Base-by-base conservation (phyloP, 1,140 invertebrate species). In the Pachypeltis micranthus region DNA sequence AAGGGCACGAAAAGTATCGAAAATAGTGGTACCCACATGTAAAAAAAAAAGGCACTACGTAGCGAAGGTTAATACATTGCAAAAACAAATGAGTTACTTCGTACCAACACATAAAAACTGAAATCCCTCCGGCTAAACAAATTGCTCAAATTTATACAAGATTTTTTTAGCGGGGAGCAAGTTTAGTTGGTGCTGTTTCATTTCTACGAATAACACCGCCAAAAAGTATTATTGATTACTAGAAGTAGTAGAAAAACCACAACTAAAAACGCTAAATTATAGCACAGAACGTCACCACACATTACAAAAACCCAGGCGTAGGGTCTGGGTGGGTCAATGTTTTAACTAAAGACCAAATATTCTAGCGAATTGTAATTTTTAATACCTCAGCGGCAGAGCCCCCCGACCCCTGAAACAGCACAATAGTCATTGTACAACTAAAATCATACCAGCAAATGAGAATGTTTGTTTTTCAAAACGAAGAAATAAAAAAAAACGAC, bases 331-430 rank as follows among this genome's bases (percentile, higher is more conserved):
- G 34, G n/a, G 12, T 21, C 4, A 10, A 10, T 51, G 19, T 51
- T 51, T 51, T 4, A 21, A 51, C 7, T 10, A 51, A 21, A 51
- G 21, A 10, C 47, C 19, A 51, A 51, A 51, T 4, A 51, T 16
- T 10, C 47, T 51, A 51, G 47, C 47, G 23, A 51, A 51, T 51
- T 51, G 4, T 16, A 14, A 51, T 14, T 51, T 44, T 31, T n/a
- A 39, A 63, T 63, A 63, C 62, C 62, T 63, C 62, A 31, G 62
- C 55, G 54, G 54, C 31, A 31, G 62, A 58, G 47, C 62, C 62
- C 62, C 62, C 62, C 28, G 62, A 57, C 28, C 62, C 62, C 62
- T 63, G 62, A n/a, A 63, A 63, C 62, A 63, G 57, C 19, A 51
- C 19, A 51, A 51, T 39, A 39, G 7, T 51, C 47, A 51, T 51